Conservation (phyloP, 2,888 invertebrate species). For the Athalia rosae region DNA sequence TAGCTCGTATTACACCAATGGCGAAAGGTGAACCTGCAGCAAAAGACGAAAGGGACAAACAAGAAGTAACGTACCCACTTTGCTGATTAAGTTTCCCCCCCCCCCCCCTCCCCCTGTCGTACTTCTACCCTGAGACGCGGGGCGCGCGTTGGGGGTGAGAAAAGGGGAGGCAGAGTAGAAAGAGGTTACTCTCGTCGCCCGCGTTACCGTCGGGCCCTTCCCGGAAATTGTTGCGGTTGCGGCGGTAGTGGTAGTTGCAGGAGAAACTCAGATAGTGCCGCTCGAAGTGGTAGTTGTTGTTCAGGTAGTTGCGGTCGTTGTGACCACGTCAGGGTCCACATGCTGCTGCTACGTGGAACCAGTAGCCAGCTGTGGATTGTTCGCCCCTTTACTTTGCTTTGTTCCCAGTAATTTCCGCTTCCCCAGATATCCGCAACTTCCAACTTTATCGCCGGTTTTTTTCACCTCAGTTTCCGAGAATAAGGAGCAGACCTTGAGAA, state of each 20-base stretch:
- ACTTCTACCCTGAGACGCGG: not conserved
- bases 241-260: not conserved
- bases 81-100: conserved; percentile 45
- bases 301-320: not conserved
- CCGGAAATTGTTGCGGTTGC: conserved; percentile 22
- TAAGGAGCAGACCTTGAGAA: not conserved
- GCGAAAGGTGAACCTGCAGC: conserved; percentile 5
- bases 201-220: not conserved
- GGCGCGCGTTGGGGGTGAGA: not conserved
- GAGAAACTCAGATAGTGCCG: not conserved
- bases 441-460: too few species aligned
- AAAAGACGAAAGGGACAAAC: conserved; percentile 33
- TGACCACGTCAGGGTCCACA: conserved; percentile 24
- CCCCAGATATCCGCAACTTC: conserved; percentile 7
- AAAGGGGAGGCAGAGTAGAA: conserved; percentile 6
- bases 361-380: conserved; percentile 34
- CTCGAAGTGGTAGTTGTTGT: too few species aligned
- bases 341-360: too few species aligned
- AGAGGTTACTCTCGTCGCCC: conserved; percentile 21
- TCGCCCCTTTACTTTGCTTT: conserved; percentile 38
- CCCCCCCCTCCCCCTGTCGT: too few species aligned
- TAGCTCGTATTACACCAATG: not conserved
- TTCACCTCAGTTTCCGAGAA: too few species aligned
- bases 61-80: conserved; percentile 44
- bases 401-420: conserved; percentile 28